Conservation (phyloP, 2,113 vertebrate genomes). For the Hipposideros armiger region DNA sequence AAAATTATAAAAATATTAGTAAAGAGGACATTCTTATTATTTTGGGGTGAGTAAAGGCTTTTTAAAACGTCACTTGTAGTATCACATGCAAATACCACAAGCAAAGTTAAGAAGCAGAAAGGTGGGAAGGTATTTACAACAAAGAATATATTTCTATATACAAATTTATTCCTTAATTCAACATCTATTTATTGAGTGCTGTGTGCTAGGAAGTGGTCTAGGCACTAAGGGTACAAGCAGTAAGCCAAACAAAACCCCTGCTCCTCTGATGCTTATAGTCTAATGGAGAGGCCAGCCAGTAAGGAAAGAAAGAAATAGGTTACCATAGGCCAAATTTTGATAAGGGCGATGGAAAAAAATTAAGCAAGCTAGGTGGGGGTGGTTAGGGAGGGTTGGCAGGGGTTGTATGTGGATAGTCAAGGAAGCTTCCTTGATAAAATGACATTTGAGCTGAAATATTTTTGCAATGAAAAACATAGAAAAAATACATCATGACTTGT, state of each 20-base stretch:
- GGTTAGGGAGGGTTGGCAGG: neutral
- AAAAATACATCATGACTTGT: no score
- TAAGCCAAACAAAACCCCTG: neutral
- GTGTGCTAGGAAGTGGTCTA: neutral
- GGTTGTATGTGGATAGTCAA: neutral
- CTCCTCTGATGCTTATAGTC: neutral
- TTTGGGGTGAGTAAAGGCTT: neutral
- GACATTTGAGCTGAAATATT: neutral
- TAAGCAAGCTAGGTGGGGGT: neutral
- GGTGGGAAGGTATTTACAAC: neutral
- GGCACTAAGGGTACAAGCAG: neutral
- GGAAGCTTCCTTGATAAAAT: neutral
- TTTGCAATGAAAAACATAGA: no score
- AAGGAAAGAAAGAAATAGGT: neutral
- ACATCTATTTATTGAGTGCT: neutral
- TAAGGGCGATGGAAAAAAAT: neutral
- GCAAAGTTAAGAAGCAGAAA: constrained; percentile 25
- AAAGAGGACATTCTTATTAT: neutral
- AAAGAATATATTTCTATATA: neutral
- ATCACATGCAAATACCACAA: neutral
- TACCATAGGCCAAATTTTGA: neutral
- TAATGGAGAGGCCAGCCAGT: neutral
- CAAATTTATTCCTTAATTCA: neutral
- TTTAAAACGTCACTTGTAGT: constrained; percentile 47
- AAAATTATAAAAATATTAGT: constrained; percentile 25